Evolutionary conservation across 1,140 invertebrate species (phyloP).

Genomic region (Ostrea edulis): DNA sequence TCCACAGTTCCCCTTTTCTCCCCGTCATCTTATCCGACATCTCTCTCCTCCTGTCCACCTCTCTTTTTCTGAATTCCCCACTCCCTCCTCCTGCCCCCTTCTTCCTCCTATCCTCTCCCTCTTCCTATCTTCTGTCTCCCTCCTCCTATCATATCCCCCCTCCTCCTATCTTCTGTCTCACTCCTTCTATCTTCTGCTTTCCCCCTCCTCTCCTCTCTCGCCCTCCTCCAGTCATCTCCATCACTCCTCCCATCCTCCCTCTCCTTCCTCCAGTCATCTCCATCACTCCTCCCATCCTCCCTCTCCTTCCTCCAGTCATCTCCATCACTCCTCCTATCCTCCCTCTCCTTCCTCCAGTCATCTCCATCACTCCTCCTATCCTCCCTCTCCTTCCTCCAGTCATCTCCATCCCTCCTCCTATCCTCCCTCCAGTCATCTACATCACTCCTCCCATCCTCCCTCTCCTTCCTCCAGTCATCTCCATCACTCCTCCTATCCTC

Average conservation of each 20-base stretch:
- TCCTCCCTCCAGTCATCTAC: background rate
- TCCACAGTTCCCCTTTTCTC: no score
- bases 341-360: background rate
- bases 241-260: background rate
- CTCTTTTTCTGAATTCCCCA: background rate
- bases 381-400: background rate
- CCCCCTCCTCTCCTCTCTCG: background rate
- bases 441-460: background rate
- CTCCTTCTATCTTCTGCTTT: background rate
- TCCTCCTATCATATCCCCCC: background rate
- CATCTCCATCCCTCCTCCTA: background rate
- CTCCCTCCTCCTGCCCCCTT: background rate
- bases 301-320: background rate
- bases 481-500: background rate
- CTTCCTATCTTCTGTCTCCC: background rate
- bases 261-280: background rate
- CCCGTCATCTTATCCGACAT: no score
- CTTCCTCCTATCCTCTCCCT: background rate
- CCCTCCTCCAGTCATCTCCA: background rate
- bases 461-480: background rate
- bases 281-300: background rate
- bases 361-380: background rate
- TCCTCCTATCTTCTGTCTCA: background rate
- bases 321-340: background rate
- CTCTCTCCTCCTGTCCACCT: no score